Percentiles rank a stretch among this genome's conserved stretches.
Evolutionary conservation across 2,113 vertebrate species (phyloP).

Genomic region (Hydrolagus affinis): DNA sequence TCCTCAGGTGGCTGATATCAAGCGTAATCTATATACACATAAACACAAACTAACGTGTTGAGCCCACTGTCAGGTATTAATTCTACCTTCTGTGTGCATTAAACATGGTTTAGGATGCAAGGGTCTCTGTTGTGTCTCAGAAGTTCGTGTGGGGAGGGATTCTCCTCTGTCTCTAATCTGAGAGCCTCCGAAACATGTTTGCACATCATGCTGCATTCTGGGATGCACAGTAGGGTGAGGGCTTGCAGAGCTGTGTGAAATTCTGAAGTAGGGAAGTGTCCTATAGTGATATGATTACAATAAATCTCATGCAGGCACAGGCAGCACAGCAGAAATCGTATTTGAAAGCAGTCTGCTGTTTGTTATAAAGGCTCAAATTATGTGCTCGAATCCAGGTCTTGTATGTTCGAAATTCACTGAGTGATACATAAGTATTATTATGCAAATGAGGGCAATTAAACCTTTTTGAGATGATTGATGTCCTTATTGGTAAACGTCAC

Average conservation of each 20-base stretch:
- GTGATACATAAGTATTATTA: slow-evolving; percentile 18
- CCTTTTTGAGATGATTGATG: slow-evolving; percentile 39
- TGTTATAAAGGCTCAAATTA: slow-evolving; percentile 9
- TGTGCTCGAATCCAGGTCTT: not conserved
- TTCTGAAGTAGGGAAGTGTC: not conserved
- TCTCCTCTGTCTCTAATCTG: not conserved
- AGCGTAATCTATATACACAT: not conserved
- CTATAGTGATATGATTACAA: slow-evolving; percentile 11
- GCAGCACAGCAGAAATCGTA: too few species aligned
- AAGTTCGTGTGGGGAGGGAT: not conserved
- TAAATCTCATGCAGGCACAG: not conserved
- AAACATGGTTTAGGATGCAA: not conserved
- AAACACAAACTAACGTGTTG: not conserved
- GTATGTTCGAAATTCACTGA: slow-evolving; percentile 7
- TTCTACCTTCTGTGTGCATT: not conserved
- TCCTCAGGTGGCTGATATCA: not conserved
- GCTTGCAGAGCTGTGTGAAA: not conserved
- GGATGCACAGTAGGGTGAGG: not conserved
- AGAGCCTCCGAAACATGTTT: not conserved
- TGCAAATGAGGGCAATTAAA: slow-evolving; percentile 53
- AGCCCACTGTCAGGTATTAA: not conserved
- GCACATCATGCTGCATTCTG: not conserved
- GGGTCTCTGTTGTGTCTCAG: not conserved
- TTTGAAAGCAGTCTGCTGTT: not conserved
- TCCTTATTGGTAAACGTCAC: slow-evolving; percentile 51